A percentile compares a stretch with the other conserved stretches of the same genome.
phyloP scores from a whole-genome alignment of 2,797 vertebrate species.

The Synanceia verrucosa region DNA sequence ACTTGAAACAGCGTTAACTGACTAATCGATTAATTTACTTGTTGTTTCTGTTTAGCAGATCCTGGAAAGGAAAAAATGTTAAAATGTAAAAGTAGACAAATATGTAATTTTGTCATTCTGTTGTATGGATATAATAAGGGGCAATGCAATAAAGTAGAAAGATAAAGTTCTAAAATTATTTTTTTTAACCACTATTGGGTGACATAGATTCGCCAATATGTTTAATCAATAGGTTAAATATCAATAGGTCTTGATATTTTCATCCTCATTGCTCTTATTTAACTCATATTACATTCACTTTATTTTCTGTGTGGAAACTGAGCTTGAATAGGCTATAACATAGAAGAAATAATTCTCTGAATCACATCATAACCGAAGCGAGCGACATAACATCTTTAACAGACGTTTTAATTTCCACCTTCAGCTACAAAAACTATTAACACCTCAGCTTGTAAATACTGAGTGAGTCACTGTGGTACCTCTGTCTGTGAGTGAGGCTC shows the following conservation, averaged over 20 bases:
- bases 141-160: background rate
- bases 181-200: no score
- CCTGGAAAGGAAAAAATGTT: no score
- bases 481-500: constrained; percentile 51
- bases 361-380: no score
- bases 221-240: background rate
- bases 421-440: background rate
- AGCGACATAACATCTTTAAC: background rate
- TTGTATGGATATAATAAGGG: background rate
- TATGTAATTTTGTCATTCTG: background rate
- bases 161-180: no score
- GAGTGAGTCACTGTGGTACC: constrained; percentile 49
- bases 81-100: background rate
- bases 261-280: background rate
- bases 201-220: background rate
- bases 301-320: no score
- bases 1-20: background rate
- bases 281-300: background rate
- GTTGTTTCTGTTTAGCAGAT: no score
- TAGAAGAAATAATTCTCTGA: no score
- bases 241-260: background rate
- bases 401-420: background rate
- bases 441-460: background rate
- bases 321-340: no score
- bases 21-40: background rate